A percentile compares a stretch with the other conserved stretches of the same genome.
Conservation (phyloP, 2,888 invertebrate species). For the Aproaerema taeniolella region DNA sequence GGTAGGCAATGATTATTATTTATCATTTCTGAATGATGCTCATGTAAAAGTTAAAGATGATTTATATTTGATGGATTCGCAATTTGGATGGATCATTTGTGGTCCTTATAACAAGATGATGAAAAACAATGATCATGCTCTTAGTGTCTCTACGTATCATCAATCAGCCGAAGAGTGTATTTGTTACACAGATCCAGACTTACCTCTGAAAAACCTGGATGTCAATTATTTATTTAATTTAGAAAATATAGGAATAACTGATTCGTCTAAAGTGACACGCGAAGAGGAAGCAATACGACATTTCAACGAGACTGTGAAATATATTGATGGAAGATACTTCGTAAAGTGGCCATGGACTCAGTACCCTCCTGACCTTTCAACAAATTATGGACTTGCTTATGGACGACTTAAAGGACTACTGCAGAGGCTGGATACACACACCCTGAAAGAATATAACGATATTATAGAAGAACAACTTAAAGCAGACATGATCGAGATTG, state of each 20-base stretch:
- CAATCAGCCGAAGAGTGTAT: not conserved
- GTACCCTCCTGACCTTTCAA: conserved; percentile 16
- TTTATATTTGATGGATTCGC: conserved; percentile 18
- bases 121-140: not conserved
- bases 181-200: not conserved
- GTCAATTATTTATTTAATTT: conserved; percentile 21
- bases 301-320: conserved; percentile 16
- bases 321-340: conserved; percentile 15
- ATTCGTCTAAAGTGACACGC: conserved; percentile 16
- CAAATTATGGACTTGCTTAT: conserved; percentile 18
- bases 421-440: conserved; percentile 9
- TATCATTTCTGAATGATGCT: conserved; percentile 13
- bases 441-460: conserved; percentile 9
- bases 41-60: conserved; percentile 16
- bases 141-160: not conserved
- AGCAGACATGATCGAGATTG: conserved; percentile 7
- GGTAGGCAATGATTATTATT: conserved; percentile 24
- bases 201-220: conserved; percentile 2
- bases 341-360: conserved; percentile 20
- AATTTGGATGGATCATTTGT: conserved; percentile 21
- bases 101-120: not conserved
- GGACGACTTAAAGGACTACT: conserved; percentile 15
- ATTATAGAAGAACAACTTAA: conserved; percentile 12
- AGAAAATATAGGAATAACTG: conserved; percentile 24
- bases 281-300: conserved; percentile 15